Evolutionary conservation across 2,797 vertebrate genomes (phyloP).

Genomic region (Sciaenops ocellatus): DNA sequence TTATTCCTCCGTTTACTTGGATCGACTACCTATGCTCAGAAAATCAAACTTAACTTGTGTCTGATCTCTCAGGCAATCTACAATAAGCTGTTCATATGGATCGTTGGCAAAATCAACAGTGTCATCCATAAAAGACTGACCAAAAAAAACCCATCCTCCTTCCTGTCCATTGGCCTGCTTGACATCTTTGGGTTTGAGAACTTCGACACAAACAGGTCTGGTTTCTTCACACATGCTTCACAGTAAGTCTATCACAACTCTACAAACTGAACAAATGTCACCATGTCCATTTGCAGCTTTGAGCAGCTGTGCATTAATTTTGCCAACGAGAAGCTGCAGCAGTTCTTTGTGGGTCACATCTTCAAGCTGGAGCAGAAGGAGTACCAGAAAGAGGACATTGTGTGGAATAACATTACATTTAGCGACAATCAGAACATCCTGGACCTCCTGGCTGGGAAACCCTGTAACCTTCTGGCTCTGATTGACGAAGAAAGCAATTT

Average conservation of each 20-base stretch:
- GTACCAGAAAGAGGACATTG: constrained; percentile 88
- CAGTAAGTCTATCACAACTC: background rate
- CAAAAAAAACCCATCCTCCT: constrained; percentile 66
- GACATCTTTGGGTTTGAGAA: constrained; percentile 99
- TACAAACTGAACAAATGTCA: background rate
- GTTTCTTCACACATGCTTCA: background rate
- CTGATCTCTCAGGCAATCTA: constrained; percentile 90
- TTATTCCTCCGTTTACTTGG: background rate
- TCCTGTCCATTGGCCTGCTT: constrained; percentile 90
- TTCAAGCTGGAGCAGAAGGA: constrained; percentile 95
- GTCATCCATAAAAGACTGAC: constrained; percentile 84
- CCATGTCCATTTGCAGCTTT: constrained; percentile 84
- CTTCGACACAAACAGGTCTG: constrained; percentile 92
- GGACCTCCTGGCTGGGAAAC: constrained; percentile 88
- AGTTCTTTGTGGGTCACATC: constrained; percentile 94
- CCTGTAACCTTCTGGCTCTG: constrained; percentile 91
- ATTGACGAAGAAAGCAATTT: constrained; percentile 94
- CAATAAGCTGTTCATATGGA: constrained; percentile 93
- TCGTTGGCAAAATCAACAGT: constrained; percentile 92
- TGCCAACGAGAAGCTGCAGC: constrained; percentile 97
- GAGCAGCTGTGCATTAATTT: constrained; percentile 98
- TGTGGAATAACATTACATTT: constrained; percentile 90
- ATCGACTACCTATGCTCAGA: background rate
- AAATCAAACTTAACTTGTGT: background rate
- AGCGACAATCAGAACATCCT: constrained; percentile 89